Conservation (phyloP, 2,888 invertebrate species). For the Cryptops parisi region DNA sequence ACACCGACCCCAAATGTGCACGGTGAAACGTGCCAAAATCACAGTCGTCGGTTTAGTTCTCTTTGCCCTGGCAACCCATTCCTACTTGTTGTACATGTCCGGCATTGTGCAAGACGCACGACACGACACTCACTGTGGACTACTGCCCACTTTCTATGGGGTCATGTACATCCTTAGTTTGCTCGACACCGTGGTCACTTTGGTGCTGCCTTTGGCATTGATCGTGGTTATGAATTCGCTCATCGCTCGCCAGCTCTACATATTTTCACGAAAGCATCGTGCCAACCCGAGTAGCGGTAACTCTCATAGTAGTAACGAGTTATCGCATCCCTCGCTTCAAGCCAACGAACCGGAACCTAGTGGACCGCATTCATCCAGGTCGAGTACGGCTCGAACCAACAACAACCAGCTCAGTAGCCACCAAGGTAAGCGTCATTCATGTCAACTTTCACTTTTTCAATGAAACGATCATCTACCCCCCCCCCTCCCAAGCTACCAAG, state of each 20-base stretch:
- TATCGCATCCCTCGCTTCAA: no score
- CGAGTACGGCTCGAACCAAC: background rate
- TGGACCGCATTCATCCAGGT: background rate
- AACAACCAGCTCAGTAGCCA: no score
- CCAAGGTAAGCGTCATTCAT: no score
- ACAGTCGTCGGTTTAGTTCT: conserved; percentile 7
- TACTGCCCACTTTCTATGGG: conserved; percentile 10
- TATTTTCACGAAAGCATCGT: conserved; percentile 21
- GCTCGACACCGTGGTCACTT: conserved; percentile 54
- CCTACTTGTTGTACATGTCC: conserved; percentile 10
- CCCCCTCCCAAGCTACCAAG: no score
- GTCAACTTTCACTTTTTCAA: no score
- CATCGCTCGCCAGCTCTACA: conserved; percentile 49
- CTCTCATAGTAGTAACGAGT: background rate
- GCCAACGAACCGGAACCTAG: background rate
- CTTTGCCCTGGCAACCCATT: conserved; percentile 8
- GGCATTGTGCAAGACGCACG: conserved; percentile 1
- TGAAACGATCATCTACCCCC: no score
- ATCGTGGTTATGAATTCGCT: conserved; percentile 55
- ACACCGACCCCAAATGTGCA: conserved; percentile 25
- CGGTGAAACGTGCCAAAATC: conserved; percentile 15
- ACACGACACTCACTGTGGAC: conserved; percentile 8
- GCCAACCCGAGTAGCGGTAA: background rate
- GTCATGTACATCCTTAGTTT: conserved; percentile 42
- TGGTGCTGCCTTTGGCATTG: conserved; percentile 53